A percentile compares a stretch with the other conserved stretches of the same genome.
Conservation (phyloP, 37 sponge, comb jelly and placozoan genomes). For the Ephydatia muelleri region DNA sequence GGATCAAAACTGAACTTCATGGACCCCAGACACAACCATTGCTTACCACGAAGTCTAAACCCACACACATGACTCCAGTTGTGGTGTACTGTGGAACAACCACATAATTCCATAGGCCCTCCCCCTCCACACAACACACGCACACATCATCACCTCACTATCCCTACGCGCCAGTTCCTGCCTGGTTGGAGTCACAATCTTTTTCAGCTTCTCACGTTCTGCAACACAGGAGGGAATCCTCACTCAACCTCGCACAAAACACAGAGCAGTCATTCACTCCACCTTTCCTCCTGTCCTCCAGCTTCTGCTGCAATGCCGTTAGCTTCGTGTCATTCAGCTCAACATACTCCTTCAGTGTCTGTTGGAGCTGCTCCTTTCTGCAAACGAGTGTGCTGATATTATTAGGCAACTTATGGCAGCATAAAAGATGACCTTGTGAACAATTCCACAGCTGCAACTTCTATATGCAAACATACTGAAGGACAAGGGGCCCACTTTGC, state of each 20-base stretch:
- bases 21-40: neutral
- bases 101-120: too few relatives aligned
- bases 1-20: too few relatives aligned
- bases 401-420: too few relatives aligned
- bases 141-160: neutral
- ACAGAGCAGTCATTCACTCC: neutral
- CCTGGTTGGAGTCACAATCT: neutral
- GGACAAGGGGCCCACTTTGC: too few relatives aligned
- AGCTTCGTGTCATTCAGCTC: conserved; percentile 35
- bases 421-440: too few relatives aligned
- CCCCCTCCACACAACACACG: neutral
- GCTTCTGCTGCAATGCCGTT: conserved; percentile 50
- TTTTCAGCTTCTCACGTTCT: conserved; percentile 31
- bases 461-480: too few relatives aligned
- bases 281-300: conserved; percentile 72
- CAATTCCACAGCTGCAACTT: too few relatives aligned
- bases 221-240: neutral
- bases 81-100: too few relatives aligned
- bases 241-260: neutral
- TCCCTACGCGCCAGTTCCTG: neutral
- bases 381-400: too few relatives aligned
- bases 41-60: neutral
- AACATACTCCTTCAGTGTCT: conserved; percentile 12
- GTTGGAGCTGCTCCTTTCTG: conserved; percentile 41
- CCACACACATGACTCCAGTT: too few relatives aligned